These are phyloP conservation scores for Noctilio leporinus DNA, from an alignment of 2,113 vertebrate species.

Conservation along the genomic window DNA sequence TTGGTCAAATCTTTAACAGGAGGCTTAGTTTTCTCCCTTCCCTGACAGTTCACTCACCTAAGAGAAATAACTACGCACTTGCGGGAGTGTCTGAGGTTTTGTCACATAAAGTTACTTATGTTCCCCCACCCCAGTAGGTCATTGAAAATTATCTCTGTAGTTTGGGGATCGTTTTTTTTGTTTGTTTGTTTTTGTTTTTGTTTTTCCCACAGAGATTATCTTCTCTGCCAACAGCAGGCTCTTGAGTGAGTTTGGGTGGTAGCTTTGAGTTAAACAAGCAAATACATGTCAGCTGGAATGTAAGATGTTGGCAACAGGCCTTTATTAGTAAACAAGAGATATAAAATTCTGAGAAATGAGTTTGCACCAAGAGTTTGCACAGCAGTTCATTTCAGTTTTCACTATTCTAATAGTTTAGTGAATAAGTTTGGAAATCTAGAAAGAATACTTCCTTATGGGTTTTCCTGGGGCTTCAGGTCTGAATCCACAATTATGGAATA, in stretches of 20 bases:
- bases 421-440: background rate
- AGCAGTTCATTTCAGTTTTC: background rate
- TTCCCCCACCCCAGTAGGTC: background rate
- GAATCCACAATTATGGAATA: background rate
- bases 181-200: no score
- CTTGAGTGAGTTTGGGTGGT: background rate
- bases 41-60: background rate
- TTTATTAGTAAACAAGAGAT: slow-evolving; percentile 22
- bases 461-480: background rate
- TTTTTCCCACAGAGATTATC: background rate
- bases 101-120: background rate
- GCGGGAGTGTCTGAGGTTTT: background rate
- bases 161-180: background rate
- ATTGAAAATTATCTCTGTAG: background rate
- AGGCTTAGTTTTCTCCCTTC: background rate
- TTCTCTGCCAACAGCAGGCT: background rate
- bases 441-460: background rate
- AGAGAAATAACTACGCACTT: background rate
- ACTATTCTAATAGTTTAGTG: background rate
- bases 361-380: background rate
- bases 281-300: background rate
- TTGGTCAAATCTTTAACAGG: background rate
- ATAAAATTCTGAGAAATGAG: background rate
- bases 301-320: background rate
- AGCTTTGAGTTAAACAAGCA: slow-evolving; percentile 19